Evolutionary conservation across 2,888 invertebrate species (phyloP).

Genomic region (Miltochrista miniata): DNA sequence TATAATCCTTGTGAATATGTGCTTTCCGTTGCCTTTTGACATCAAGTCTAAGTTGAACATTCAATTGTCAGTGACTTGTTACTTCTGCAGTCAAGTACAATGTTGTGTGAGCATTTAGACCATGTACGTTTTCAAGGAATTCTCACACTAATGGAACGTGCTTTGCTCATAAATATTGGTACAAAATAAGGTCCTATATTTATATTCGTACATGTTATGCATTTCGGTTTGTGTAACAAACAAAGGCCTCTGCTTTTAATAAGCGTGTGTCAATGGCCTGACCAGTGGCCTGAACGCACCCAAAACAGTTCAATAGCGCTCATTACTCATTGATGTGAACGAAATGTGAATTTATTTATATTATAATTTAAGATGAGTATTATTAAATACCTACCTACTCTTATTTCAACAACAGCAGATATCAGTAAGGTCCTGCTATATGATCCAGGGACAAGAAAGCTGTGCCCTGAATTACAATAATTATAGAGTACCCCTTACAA

Average conservation of each 20-base stretch:
- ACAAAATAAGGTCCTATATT: slow-evolving; percentile 31
- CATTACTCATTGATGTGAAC: slow-evolving; percentile 45
- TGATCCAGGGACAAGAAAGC: no score
- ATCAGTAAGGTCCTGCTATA: no score
- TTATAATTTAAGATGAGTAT: neutral
- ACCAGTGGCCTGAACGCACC: slow-evolving; percentile 41
- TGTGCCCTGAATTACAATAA: no score
- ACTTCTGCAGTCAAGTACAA: slow-evolving; percentile 31
- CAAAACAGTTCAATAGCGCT: slow-evolving; percentile 37
- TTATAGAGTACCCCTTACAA: no score
- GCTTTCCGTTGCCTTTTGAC: slow-evolving; percentile 31
- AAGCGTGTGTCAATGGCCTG: slow-evolving; percentile 59
- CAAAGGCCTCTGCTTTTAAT: slow-evolving; percentile 40
- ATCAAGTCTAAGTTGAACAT: slow-evolving; percentile 21
- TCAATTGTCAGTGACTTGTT: slow-evolving; percentile 22
- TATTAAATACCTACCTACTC: neutral
- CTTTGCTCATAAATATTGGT: slow-evolving; percentile 23
- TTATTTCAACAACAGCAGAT: no score
- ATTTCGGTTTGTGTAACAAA: slow-evolving; percentile 36
- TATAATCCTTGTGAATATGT: slow-evolving; percentile 29
- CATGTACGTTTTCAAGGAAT: slow-evolving; percentile 23
- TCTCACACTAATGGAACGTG: slow-evolving; percentile 30
- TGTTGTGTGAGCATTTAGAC: slow-evolving; percentile 16
- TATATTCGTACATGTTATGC: slow-evolving; percentile 23
- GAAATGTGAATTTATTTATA: slow-evolving; percentile 25